Evolutionary conservation across 2,888 invertebrate species (phyloP).

Genomic region (Syrista parreyssii): DNA sequence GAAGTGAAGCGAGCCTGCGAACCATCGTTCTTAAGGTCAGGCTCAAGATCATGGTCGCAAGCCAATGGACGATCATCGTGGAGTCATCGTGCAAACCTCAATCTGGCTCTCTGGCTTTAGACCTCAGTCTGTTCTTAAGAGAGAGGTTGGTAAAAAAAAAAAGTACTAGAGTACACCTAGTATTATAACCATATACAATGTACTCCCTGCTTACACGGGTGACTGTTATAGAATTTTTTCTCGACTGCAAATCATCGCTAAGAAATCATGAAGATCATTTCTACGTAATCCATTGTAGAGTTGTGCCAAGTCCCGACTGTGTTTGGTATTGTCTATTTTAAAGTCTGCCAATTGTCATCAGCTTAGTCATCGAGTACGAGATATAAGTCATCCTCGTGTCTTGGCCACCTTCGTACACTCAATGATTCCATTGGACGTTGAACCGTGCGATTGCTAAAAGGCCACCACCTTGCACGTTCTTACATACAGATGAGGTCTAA

Average conservation of each 20-base stretch:
- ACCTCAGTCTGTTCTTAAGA: not conserved
- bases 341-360: not conserved
- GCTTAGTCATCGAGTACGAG: not conserved
- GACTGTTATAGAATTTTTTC: not conserved
- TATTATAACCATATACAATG: not conserved
- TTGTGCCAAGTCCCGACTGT: not conserved
- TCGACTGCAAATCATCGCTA: not conserved
- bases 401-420: not conserved
- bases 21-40: slow-evolving; percentile 39
- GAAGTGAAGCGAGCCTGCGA: not conserved
- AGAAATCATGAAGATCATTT: not conserved
- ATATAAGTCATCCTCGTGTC: not conserved
- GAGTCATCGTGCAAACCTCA: not conserved
- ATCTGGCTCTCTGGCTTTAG: not conserved
- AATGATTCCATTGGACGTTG: slow-evolving; percentile 29
- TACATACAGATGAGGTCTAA: not conserved
- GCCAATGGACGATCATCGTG: not conserved
- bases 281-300: not conserved
- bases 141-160: not conserved
- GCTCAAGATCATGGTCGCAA: slow-evolving; percentile 51
- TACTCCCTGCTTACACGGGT: not conserved
- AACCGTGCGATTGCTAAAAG: slow-evolving; percentile 19
- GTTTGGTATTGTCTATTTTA: not conserved
- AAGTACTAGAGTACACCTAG: not conserved
- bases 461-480: not conserved